Conservation (phyloP, 2,888 invertebrate genomes). For the Carcina quercana region DNA sequence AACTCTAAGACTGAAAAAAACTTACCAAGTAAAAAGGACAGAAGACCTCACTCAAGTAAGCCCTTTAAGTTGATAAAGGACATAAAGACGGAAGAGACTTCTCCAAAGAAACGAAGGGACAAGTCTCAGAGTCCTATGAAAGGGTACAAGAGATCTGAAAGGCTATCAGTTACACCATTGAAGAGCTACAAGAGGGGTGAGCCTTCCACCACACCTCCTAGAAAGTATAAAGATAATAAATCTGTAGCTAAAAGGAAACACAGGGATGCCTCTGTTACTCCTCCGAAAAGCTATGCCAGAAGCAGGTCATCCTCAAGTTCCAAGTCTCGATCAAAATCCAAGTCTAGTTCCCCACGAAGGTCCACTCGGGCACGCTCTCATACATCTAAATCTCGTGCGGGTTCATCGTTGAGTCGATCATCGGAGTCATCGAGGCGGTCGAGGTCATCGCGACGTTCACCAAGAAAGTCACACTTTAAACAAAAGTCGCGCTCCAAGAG, state of each 20-base stretch:
- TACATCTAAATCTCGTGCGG: conserved; percentile 26
- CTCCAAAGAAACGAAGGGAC: conserved; percentile 26
- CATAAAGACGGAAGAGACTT: conserved; percentile 26
- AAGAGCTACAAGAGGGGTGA: conserved; percentile 32
- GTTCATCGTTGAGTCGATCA: conserved; percentile 30
- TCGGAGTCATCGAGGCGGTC: conserved; percentile 31
- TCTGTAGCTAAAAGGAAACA: conserved; percentile 35
- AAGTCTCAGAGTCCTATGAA: conserved; percentile 32
- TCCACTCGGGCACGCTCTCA: conserved; percentile 28
- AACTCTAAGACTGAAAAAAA: conserved; percentile 24
- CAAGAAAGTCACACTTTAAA: conserved; percentile 28
- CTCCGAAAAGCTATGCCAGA: conserved; percentile 55
- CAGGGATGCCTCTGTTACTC: conserved; percentile 51
- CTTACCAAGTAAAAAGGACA: conserved; percentile 13
- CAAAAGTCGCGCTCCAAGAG: conserved; percentile 38
- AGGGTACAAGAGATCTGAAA: conserved; percentile 30
- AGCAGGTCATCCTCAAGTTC: conserved; percentile 42
- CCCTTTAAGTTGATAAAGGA: no score
- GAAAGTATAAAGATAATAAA: conserved; percentile 33
- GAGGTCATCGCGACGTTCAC: conserved; percentile 30
- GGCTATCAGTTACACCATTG: conserved; percentile 39
- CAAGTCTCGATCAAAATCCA: conserved; percentile 39
- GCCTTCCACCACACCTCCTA: conserved; percentile 32
- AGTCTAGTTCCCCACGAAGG: conserved; percentile 29
- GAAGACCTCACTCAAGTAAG: conserved; percentile 33